A percentile compares a stretch with the other conserved stretches of the same genome.
Conservation (phyloP, 2,888 invertebrate species). For the Melieria crassipennis region DNA sequence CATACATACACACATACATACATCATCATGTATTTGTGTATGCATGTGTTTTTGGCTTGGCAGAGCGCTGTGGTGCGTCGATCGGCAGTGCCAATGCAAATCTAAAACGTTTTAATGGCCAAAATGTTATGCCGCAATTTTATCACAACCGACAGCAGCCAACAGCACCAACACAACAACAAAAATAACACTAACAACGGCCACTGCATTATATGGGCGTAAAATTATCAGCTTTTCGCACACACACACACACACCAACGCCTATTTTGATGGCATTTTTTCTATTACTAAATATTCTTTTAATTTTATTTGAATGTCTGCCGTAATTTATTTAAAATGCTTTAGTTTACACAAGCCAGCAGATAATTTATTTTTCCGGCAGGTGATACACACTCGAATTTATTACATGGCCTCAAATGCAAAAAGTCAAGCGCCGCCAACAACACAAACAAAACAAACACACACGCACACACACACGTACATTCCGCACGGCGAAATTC, state of each 20-base stretch:
- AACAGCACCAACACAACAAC: neutral
- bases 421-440: too few species aligned
- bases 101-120: conserved; percentile 30
- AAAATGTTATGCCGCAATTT: conserved; percentile 22
- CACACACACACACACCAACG: neutral
- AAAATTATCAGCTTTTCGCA: too few species aligned
- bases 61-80: conserved; percentile 18
- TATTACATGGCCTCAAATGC: neutral
- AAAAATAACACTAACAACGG: too few species aligned
- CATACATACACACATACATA: neutral
- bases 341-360: neutral
- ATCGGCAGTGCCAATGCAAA: conserved; percentile 21
- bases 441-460: too few species aligned
- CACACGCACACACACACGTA: too few species aligned
- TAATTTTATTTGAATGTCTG: conserved; percentile 14
- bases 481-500: too few species aligned
- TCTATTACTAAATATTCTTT: neutral
- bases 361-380: conserved; percentile 22
- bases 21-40: neutral
- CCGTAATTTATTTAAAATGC: conserved; percentile 25
- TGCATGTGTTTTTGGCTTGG: neutral
- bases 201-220: too few species aligned
- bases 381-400: neutral
- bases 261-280: conserved; percentile 3
- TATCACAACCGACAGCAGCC: neutral